Conservation (phyloP, 2,113 vertebrate genomes). For the Propithecus coquereli region DNA sequence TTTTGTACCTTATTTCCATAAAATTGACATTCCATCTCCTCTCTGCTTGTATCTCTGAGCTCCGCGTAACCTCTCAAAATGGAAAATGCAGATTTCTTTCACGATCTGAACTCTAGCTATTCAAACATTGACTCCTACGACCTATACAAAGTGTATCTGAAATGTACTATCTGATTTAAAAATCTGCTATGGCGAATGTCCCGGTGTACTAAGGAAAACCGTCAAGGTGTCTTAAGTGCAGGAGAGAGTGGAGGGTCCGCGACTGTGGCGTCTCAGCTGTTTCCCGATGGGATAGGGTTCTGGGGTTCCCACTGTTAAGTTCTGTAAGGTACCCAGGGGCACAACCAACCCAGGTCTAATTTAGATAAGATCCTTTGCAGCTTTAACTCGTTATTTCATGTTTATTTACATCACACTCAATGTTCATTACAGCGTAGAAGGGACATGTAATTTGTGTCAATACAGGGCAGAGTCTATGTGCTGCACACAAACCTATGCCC, state of each 20-base stretch:
- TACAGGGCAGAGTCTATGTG: background rate
- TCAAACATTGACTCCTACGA: background rate
- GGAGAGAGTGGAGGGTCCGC: accelerated
- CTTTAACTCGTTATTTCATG: background rate
- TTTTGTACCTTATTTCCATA: background rate
- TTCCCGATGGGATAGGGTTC: background rate
- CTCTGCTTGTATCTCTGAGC: background rate
- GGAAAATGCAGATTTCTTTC: background rate
- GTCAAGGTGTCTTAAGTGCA: background rate
- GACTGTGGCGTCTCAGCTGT: background rate
- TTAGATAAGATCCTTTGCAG: background rate
- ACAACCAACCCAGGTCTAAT: background rate
- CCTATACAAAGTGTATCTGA: background rate
- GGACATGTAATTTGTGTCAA: background rate
- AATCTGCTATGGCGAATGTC: background rate
- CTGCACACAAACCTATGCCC: background rate
- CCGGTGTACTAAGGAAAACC: background rate
- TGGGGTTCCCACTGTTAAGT: background rate
- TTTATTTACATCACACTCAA: background rate
- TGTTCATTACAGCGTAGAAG: background rate
- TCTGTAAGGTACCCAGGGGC: background rate
- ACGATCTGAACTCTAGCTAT: background rate
- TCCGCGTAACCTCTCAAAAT: background rate
- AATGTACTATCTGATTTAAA: background rate
- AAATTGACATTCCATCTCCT: background rate